Percentiles rank a stretch among this genome's conserved stretches.
Evolutionary conservation across 2,888 invertebrate genomes (phyloP).

Genomic region (Tryphoninae sp.): DNA sequence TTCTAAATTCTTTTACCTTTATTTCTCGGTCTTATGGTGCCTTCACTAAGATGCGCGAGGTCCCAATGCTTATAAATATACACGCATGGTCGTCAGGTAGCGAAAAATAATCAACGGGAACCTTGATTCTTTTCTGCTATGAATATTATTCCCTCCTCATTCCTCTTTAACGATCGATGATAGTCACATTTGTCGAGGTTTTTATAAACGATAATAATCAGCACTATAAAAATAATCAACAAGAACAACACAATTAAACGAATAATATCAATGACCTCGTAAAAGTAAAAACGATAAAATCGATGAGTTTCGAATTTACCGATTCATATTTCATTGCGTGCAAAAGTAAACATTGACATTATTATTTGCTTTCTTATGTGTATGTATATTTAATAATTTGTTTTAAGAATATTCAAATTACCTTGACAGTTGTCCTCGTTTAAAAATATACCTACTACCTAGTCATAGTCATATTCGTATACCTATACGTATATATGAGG

Average conservation of each 20-base stretch:
- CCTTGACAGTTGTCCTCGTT: not conserved
- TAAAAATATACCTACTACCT: not conserved
- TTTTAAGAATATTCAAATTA: not conserved
- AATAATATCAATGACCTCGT: not conserved
- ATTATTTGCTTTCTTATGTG: no score
- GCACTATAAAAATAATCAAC: not conserved
- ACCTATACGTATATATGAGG: not conserved
- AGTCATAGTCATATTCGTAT: no score
- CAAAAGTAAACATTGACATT: no score
- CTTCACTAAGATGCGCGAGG: constrained; percentile 15
- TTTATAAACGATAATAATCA: constrained; percentile 18
- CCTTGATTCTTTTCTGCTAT: constrained; percentile 47
- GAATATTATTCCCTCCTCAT: constrained; percentile 11
- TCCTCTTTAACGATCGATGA: constrained; percentile 18
- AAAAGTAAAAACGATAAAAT: not conserved
- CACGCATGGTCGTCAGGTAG: not conserved
- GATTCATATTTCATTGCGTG: not conserved
- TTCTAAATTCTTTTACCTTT: constrained; percentile 11
- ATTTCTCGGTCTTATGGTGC: constrained; percentile 24
- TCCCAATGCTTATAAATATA: constrained; percentile 39
- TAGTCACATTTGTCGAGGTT: constrained; percentile 18
- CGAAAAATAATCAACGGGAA: constrained; percentile 14
- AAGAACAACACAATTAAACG: not conserved
- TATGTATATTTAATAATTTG: not conserved
- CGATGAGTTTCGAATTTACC: constrained; percentile 17